Evolutionary conservation across 2,888 invertebrate species (phyloP).

Genomic region (Eristalinus sepulchralis): DNA sequence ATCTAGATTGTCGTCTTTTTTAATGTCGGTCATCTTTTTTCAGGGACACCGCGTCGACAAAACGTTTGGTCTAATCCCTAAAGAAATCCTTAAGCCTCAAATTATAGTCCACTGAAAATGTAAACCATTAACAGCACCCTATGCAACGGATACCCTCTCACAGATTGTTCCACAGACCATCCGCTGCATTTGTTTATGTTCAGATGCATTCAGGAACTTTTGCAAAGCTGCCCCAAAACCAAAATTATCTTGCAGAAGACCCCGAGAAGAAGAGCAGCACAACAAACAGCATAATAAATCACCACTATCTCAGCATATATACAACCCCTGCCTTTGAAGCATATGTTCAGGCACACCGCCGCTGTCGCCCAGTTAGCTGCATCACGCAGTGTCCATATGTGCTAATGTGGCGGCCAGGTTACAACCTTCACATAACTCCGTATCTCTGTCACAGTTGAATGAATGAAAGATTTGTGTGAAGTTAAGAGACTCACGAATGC

Average conservation of each 20-base stretch:
- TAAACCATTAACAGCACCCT: too few relatives aligned
- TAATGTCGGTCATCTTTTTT: too few relatives aligned
- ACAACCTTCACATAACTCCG: not conserved
- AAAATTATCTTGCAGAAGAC: not conserved
- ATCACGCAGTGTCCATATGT: not conserved
- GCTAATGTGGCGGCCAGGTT: not conserved
- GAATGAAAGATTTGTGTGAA: not conserved
- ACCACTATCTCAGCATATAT: not conserved
- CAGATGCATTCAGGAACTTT: too few relatives aligned
- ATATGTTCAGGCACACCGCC: too few relatives aligned
- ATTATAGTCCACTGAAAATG: too few relatives aligned
- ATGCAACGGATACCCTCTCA: too few relatives aligned
- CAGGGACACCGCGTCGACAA: too few relatives aligned
- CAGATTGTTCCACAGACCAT: too few relatives aligned
- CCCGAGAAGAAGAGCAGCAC: not conserved
- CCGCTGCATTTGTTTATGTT: too few relatives aligned
- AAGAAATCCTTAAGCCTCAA: too few relatives aligned
- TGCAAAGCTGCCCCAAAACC: not conserved
- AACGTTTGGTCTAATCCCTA: too few relatives aligned
- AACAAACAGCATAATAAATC: not conserved
- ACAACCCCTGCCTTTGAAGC: not conserved
- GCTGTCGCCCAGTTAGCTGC: not conserved
- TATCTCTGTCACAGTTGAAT: not conserved
- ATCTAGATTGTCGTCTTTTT: too few relatives aligned
- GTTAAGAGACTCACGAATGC: not conserved